Evolutionary conservation across 2,888 invertebrate genomes (phyloP).

Genomic region (Eupithecia exiguata): DNA sequence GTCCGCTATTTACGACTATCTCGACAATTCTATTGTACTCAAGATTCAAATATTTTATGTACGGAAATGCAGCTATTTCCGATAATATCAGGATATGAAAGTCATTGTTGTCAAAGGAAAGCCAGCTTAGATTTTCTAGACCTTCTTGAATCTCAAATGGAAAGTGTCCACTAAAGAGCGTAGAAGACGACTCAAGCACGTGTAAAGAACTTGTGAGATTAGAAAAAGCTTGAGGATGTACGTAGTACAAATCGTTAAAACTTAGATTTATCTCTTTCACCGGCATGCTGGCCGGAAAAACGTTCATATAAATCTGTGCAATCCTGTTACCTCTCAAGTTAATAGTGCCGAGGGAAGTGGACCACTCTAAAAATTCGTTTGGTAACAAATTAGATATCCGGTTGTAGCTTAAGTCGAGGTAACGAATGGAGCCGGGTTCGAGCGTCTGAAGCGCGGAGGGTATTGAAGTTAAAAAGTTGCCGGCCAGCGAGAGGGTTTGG

Average conservation of each 20-base stretch:
- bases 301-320: slow-evolving; percentile 87
- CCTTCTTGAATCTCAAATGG: slow-evolving; percentile 90
- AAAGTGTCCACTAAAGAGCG: slow-evolving; percentile 90
- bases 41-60: slow-evolving; percentile 91
- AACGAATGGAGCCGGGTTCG: slow-evolving; percentile 87
- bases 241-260: slow-evolving; percentile 93
- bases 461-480: slow-evolving; percentile 90
- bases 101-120: slow-evolving; percentile 94
- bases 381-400: slow-evolving; percentile 90
- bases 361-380: slow-evolving; percentile 91
- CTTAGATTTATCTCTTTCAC: slow-evolving; percentile 95
- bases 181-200: slow-evolving; percentile 93
- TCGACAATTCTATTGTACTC: slow-evolving; percentile 92
- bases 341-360: slow-evolving; percentile 90
- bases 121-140: slow-evolving; percentile 89
- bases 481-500: slow-evolving; percentile 90
- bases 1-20: slow-evolving; percentile 87
- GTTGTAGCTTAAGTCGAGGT: slow-evolving; percentile 95
- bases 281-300: slow-evolving; percentile 89
- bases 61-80: slow-evolving; percentile 87
- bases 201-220: slow-evolving; percentile 90
- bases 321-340: slow-evolving; percentile 93
- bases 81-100: slow-evolving; percentile 88
- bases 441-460: slow-evolving; percentile 89
- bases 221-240: slow-evolving; percentile 91